Conservation (phyloP, 2,888 invertebrate species). For the Drosophila pseudotakahashii region DNA sequence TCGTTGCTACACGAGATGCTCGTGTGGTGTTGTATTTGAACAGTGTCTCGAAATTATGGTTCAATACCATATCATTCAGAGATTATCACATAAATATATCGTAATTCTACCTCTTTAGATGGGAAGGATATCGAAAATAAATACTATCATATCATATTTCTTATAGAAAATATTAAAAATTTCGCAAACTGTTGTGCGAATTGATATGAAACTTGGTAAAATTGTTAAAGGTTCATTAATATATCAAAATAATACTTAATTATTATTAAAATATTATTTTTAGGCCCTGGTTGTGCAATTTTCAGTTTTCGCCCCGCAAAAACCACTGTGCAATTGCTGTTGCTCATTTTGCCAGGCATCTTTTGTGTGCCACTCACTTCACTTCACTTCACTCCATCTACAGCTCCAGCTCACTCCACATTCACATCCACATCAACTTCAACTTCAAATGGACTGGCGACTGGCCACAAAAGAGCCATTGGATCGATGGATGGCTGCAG, state of each 20-base stretch:
- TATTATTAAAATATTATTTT: background rate
- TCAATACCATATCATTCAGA: background rate
- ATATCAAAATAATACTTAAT: background rate
- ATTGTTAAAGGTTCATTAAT: too few species aligned
- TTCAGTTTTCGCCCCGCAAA: background rate
- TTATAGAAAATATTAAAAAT: background rate
- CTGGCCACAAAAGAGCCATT: constrained; percentile 40
- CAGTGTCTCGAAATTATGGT: background rate
- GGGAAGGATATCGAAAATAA: too few species aligned
- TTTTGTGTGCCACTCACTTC: constrained; percentile 51
- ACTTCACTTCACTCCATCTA: constrained; percentile 19
- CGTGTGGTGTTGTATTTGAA: background rate
- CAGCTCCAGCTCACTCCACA: constrained; percentile 12
- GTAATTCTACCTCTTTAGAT: background rate
- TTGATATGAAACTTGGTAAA: too few species aligned
- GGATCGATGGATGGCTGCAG: constrained; percentile 34
- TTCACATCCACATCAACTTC: constrained; percentile 21
- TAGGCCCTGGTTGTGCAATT: background rate
- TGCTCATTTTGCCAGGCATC: constrained; percentile 42
- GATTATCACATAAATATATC: background rate
- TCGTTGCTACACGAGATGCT: constrained; percentile 4
- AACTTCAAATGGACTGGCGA: constrained; percentile 38
- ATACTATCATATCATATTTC: too few species aligned
- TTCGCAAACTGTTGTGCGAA: background rate
- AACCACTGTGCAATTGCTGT: constrained; percentile 11